Evolutionary conservation across 2,113 vertebrate genomes (phyloP).

Genomic region (Coptodon bakossiorum): DNA sequence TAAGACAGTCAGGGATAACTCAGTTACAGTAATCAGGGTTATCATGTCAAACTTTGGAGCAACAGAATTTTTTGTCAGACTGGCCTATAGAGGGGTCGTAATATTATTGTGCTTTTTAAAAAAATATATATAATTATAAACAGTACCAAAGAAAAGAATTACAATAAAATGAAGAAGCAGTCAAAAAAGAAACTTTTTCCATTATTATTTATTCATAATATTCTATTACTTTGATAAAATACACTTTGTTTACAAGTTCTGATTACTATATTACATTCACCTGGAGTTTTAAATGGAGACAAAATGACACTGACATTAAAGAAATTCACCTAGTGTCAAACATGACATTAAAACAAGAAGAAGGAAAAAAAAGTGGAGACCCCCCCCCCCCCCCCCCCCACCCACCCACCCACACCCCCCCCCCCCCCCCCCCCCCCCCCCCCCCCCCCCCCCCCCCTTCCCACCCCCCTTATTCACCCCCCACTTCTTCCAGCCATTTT

Average conservation of each 20-base stretch:
- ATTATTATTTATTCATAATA: conserved; percentile 69
- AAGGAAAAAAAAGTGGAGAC: neutral
- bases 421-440: neutral
- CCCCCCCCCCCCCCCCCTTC: neutral
- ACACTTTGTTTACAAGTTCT: conserved; percentile 77
- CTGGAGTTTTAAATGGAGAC: conserved; percentile 66
- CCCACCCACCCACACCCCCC: too few relatives aligned
- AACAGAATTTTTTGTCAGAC: neutral
- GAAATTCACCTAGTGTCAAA: conserved; percentile 32
- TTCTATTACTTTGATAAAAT: conserved; percentile 71
- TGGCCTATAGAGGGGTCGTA: neutral
- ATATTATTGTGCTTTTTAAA: neutral
- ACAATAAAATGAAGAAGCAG: neutral
- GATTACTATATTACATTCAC: conserved; percentile 78
- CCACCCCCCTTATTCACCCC: neutral
- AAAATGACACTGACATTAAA: conserved; percentile 32
- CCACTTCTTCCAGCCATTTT: neutral
- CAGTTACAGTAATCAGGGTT: neutral
- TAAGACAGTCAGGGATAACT: neutral
- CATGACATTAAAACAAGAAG: neutral
- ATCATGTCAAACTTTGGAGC: neutral
- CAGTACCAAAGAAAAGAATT: neutral
- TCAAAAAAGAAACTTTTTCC: conserved; percentile 11
- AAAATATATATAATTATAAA: neutral
- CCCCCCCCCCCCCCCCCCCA: neutral